Evolutionary conservation across 2,888 invertebrate species (phyloP), one percentile per base, ranked within the genome.

Genomic region (Campaea margaritaria): DNA sequence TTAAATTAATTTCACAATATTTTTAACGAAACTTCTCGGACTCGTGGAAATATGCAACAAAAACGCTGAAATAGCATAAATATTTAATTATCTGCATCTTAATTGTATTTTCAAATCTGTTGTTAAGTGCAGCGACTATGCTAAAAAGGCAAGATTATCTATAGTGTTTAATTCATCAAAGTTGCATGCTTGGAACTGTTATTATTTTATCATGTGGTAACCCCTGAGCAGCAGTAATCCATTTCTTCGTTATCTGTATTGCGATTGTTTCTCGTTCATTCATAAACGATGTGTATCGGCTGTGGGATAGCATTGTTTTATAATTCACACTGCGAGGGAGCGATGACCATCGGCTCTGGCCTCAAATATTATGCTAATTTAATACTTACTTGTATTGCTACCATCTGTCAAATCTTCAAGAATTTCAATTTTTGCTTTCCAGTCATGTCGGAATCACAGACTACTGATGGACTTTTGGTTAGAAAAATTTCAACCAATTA

Each of bases 181-280:
- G 39, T 52, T 56, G 44, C 48, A 61, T 44, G 56, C 44, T 59
- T 14, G 31, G 41, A 50, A 62, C 61, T 27, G 58, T 58, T 58
- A 65, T 53, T 57, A 57, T 62, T 46, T 53, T 64, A 64, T 42
- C 52, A 59, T 46, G 28, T 50, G 54, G 58, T 56, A 64, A 50
- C 57, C 54, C 16, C 48, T 38, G 46, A 51, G 53, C 44, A n/a
- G n/a, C 27, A 42, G 59, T 79, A 77, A 83, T 81, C 79, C 82
- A 81, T 80, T 81, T 81, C 78, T 76, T 76, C 44, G 50, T 54
- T 79, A 73, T 71, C 73, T 66, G 67, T 66, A 75, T 34, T 79
- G 80, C 78, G 75, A 73, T 70, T 76, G 75, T 69, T 79, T 80
- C 80, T 76, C 76, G 64, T 82, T 78, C 78, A 78, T 83, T 83